Base-by-base conservation (phyloP, 2,797 vertebrate species). In the Syngnathus rostellatus region DNA sequence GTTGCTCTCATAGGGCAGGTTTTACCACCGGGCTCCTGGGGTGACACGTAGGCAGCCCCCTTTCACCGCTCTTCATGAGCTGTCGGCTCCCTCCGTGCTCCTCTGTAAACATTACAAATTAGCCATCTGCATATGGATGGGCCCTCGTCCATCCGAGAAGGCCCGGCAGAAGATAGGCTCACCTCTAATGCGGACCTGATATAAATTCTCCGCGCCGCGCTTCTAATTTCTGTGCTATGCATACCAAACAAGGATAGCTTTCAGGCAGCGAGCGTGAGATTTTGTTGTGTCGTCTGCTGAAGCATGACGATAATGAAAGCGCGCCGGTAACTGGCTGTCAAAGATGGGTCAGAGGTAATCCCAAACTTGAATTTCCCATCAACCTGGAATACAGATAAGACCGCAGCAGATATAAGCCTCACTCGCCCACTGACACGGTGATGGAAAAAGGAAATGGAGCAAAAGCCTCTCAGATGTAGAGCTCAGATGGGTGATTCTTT, bases 51-150 rank as follows among this genome's bases (percentile, higher is more conserved):
- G 72, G 82, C 82, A 83, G 77, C 76, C 78, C 77, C 77, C 76
- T 84, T 85, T 81, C 81, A 87, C 81, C 68, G 72, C 72, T 82
- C 82, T 79, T 83, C 80, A 83, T 73, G 78, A 82, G 78, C 68
- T 68, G 83, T 80, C 72, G 31, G 76, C 77, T 81, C 81, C 81
- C 77, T 74, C 87, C 63, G 68, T 76, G 74, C 71, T 80, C 78
- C 76, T 87, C 81, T 69, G 81, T 87, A 87, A 91, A 91, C 79
- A 80, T 79, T 76, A 85, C 85, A 88, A 87, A 86, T 85, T 77
- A 83, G 77, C 77, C 80, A 85, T 90, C 84, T 89, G 83, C 85
- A 86, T 87, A 89, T 91, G 86, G 86, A 90, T 89, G 87, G 85
- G 69, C 73, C 76, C 76, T 85, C 76, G 78, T 69, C 81, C 79